Percentiles rank a stretch among this genome's conserved stretches.
These are phyloP conservation scores for Pollenia angustigena DNA, from an alignment of 2,888 invertebrate species.

Conservation along the genomic window DNA sequence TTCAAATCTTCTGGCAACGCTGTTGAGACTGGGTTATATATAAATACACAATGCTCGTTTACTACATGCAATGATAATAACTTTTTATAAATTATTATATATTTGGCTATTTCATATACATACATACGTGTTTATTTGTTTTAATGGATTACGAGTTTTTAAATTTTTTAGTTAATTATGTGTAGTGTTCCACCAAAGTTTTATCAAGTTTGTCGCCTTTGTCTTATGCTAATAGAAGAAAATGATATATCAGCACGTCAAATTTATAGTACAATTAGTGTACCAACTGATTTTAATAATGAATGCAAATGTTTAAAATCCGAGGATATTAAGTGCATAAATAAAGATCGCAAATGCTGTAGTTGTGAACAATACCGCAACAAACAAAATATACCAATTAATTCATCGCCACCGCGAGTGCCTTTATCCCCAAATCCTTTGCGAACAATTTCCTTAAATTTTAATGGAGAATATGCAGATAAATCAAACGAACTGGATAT, in stretches of 20 bases:
- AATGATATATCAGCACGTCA: conserved; percentile 89
- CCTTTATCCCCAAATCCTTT: conserved; percentile 63
- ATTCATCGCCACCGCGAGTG: conserved; percentile 44
- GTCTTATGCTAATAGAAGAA: conserved; percentile 92
- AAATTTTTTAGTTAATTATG: conserved; percentile 87
- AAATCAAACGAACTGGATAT: conserved; percentile 14
- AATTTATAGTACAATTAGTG: conserved; percentile 79
- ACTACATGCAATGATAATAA: conserved; percentile 31
- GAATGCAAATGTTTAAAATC: conserved; percentile 56
- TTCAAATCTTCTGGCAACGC: too few relatives aligned
- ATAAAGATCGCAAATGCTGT: conserved; percentile 39
- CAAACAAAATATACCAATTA: neutral
- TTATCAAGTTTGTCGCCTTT: conserved; percentile 96
- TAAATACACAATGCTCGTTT: conserved; percentile 9
- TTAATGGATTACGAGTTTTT: conserved; percentile 42
- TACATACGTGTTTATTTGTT: conserved; percentile 5
- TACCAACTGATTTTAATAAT: conserved; percentile 52
- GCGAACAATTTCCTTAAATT: conserved; percentile 39
- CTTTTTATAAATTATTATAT: conserved; percentile 30
- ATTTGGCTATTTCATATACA: conserved; percentile 28
- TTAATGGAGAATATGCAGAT: neutral
- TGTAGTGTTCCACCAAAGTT: conserved; percentile 96
- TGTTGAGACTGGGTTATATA: too few relatives aligned
- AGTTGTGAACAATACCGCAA: conserved; percentile 42
- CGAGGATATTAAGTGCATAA: conserved; percentile 54